phyloP scores from a whole-genome alignment of 1,140 invertebrate species.

The Holcopasites calliopsidis region DNA sequence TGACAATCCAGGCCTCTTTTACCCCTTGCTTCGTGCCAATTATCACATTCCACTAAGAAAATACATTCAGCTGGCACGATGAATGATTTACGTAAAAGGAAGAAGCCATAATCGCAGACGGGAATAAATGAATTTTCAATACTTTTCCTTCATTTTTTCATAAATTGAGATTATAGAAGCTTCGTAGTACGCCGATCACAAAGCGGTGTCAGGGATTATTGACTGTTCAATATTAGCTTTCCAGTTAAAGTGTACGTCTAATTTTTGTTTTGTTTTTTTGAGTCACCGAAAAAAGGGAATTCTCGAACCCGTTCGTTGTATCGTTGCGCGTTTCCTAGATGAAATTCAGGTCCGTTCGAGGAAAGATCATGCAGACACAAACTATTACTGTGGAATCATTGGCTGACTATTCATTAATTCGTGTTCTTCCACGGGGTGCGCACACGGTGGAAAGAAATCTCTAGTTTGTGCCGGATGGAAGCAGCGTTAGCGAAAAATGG shows the following conservation, averaged over 20 bases:
- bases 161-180: too few relatives aligned
- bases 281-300: neutral
- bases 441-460: conserved; percentile 37
- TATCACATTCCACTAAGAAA: neutral
- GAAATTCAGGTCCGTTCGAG: neutral
- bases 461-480: conserved; percentile 25
- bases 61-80: neutral
- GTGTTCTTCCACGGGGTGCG: neutral
- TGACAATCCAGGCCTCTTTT: neutral
- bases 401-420: neutral
- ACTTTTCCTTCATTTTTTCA: neutral
- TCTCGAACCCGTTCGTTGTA: conserved; percentile 11
- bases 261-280: neutral
- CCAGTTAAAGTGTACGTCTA: too few relatives aligned
- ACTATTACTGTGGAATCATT: neutral
- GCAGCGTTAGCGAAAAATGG: conserved; percentile 22
- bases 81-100: neutral
- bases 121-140: too few relatives aligned
- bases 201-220: too few relatives aligned
- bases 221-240: too few relatives aligned
- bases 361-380: neutral
- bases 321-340: neutral
- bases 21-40: conserved; percentile 12
- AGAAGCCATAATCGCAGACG: neutral
- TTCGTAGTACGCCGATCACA: too few relatives aligned